Evolutionary conservation across 2,888 invertebrate species (phyloP).

Genomic region (Ctena decussata): DNA sequence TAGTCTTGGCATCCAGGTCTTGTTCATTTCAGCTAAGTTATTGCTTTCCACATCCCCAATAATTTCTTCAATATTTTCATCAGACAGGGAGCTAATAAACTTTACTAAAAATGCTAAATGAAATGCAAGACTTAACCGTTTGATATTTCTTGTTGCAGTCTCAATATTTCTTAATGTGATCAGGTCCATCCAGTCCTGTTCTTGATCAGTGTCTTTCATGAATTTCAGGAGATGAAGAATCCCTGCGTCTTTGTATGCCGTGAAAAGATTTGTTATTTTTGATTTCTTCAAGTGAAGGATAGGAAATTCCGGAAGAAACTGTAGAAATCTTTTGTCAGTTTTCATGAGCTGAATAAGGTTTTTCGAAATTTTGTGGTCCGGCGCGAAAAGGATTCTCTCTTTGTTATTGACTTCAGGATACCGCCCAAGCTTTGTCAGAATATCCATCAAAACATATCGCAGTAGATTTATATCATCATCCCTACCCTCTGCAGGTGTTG

Average conservation of each 20-base stretch:
- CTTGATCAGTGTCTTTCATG: conserved; percentile 32
- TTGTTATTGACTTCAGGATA: background rate
- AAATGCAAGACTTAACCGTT: conserved; percentile 18
- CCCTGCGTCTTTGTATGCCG: conserved; percentile 48
- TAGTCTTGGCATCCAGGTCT: background rate
- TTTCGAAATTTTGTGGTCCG: conserved; percentile 54
- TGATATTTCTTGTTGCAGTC: conserved; percentile 34
- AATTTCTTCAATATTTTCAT: background rate
- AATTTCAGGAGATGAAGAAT: conserved; percentile 37
- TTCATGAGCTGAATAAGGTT: conserved; percentile 37
- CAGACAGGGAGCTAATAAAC: background rate
- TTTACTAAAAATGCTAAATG: conserved; percentile 17
- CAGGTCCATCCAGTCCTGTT: conserved; percentile 21
- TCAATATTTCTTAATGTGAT: conserved; percentile 33
- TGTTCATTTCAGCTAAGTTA: background rate
- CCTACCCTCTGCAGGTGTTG: conserved; percentile 47
- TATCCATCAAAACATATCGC: conserved; percentile 43
- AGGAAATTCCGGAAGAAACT: conserved; percentile 52
- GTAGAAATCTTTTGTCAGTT: conserved; percentile 8
- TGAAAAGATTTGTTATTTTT: conserved; percentile 38
- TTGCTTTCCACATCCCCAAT: background rate
- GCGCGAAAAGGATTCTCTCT: conserved; percentile 49
- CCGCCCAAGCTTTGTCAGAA: conserved; percentile 34
- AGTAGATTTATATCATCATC: conserved; percentile 13
- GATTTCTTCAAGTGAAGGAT: conserved; percentile 47